Conservation (phyloP, 2,797 vertebrate genomes). For the Chloroceryle inda region DNA sequence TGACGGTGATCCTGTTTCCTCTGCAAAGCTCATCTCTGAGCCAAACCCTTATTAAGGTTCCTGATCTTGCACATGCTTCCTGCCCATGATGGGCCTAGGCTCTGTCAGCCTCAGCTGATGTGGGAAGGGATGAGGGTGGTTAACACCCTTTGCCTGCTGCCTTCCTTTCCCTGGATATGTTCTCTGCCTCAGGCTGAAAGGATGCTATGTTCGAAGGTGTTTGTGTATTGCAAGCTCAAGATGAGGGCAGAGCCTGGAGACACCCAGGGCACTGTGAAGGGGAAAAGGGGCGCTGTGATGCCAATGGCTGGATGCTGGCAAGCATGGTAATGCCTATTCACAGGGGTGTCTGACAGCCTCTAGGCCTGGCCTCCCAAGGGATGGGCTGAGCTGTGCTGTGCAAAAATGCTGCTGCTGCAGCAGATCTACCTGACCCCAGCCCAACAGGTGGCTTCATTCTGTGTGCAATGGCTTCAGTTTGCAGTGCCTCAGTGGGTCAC, state of each 20-base stretch:
- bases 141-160: neutral
- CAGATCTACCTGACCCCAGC: neutral
- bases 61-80: slow-evolving; percentile 21
- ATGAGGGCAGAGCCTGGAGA: rapidly evolving
- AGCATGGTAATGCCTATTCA: neutral
- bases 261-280: rapidly evolving
- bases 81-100: neutral
- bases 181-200: neutral
- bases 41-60: neutral
- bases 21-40: neutral
- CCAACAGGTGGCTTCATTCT: neutral
- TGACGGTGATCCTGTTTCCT: neutral
- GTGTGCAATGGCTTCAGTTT: neutral
- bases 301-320: neutral
- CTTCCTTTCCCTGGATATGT: neutral
- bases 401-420: neutral
- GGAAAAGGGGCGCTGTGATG: neutral
- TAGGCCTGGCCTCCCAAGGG: neutral
- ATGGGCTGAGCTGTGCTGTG: neutral
- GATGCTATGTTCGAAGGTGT: neutral
- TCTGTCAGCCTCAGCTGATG: slow-evolving; percentile 43
- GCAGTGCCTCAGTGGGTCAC: neutral
- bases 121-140: neutral
- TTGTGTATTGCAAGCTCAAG: neutral
- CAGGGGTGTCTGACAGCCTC: too few relatives aligned